Evolutionary conservation across 1,140 invertebrate genomes (phyloP), one percentile per base, ranked within the genome.

Genomic region (Tetraneura akinire): DNA sequence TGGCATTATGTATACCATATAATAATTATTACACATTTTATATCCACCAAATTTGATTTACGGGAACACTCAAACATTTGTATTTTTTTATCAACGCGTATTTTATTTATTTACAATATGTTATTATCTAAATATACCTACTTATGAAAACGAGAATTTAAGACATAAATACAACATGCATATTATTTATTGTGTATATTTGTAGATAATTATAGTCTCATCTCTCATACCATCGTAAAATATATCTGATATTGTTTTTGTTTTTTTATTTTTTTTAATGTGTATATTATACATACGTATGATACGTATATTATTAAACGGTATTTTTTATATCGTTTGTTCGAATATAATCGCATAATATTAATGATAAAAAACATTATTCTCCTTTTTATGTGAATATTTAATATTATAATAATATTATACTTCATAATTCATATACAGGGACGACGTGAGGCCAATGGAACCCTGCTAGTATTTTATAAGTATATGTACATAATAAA

Each of bases 401-500:
- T 29, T 71, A 71, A 71, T 71, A 71, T 51, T 37, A 4, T 37
- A 45, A 71, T 51, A 71, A 4, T 51, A 71, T 37, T 4, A 8
- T 37, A 37, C 8, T 8, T 4, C 8, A 37, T 14, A 53, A 8
- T 47, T 14, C 18, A 53, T 32, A 51, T 71, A 49, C 13, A 47
- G 68, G 18, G 68, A 71, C 68, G 51, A 51, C 47, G 23, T 26
- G 23, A 51, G 68, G 5, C 45, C 68, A 4, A 51, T 51, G 18
- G 68, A 51, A 51, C 68, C 47, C 47, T 49, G 47, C 47, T 21
- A 21, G 8, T 49, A 57, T 51, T 49, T n/a, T n/a, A 18, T 53
- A 49, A 29, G n/a, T 37, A 37, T 51, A 71, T 45, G 45, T 71
- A 29, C 68, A 71, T 71, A 49, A 71, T 51, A 71, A 49, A 51